These are phyloP conservation scores for Prunella strophiata DNA, from an alignment of 2,797 vertebrate species.

Conservation along the genomic window DNA sequence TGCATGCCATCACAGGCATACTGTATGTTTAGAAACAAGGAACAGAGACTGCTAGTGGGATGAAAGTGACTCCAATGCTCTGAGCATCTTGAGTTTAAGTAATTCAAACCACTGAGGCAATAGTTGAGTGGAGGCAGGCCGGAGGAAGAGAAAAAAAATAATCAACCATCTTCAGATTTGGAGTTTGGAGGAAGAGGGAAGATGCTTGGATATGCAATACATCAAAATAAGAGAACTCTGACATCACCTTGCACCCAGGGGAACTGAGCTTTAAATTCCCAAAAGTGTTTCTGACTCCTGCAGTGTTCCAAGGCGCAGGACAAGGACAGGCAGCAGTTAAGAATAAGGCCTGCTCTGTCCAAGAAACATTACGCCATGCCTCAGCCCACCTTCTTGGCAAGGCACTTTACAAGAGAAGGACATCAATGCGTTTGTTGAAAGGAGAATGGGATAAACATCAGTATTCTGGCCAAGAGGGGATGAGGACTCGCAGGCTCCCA, in stretches of 20 bases:
- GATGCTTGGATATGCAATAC: background rate
- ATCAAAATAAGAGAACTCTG: background rate
- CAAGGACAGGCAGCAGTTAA: background rate
- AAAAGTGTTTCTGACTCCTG: background rate
- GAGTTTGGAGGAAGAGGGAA: background rate
- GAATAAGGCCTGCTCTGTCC: background rate
- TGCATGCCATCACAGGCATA: background rate
- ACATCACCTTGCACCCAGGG: background rate
- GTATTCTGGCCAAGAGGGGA: background rate
- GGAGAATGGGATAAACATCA: background rate
- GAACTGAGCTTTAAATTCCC: background rate
- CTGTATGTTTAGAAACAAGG: background rate
- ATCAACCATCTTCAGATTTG: background rate
- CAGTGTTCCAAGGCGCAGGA: rapidly evolving
- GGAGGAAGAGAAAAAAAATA: background rate
- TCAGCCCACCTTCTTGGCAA: slow-evolving; percentile 14
- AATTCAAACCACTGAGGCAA: background rate
- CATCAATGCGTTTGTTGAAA: background rate
- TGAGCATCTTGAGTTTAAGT: background rate
- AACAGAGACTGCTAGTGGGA: background rate
- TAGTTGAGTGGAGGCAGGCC: background rate
- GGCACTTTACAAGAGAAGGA: background rate
- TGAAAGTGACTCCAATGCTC: background rate
- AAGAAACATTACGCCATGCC: background rate
- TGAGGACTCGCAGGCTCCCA: background rate